These are phyloP conservation scores for Rhinolophus sinicus DNA, from an alignment of 2,113 vertebrate genomes.

Conservation along the genomic window DNA sequence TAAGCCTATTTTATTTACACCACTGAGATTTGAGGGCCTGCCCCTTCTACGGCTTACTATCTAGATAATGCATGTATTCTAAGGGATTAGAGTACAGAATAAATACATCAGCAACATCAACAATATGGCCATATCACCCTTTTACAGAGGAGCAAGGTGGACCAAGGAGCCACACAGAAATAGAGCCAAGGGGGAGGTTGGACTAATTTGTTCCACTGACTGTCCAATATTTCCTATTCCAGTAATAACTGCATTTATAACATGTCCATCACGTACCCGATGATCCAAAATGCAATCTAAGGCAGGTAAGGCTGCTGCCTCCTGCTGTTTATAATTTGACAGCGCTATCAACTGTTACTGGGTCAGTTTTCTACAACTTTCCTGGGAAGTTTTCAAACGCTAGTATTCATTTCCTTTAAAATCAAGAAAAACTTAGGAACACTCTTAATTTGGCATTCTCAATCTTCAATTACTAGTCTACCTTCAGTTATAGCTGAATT, in stretches of 20 bases:
- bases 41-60: neutral
- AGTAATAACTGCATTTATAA: neutral
- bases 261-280: neutral
- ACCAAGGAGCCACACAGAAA: neutral
- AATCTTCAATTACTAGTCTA: neutral
- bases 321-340: neutral
- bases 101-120: neutral
- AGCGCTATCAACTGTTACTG: neutral
- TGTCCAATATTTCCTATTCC: neutral
- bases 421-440: neutral
- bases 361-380: neutral
- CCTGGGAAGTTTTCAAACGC: neutral
- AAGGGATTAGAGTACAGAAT: neutral
- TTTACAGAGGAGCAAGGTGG: neutral
- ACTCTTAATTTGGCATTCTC: neutral
- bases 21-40: neutral
- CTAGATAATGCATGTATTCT: neutral
- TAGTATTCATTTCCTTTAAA: slow-evolving; percentile 10
- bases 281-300: neutral
- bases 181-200: neutral
- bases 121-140: neutral
- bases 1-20: neutral
- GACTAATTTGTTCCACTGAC: neutral
- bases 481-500: neutral
- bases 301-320: neutral